Evolutionary conservation across 2,888 invertebrate genomes (phyloP).

Genomic region (Ametastegia equiseti): DNA sequence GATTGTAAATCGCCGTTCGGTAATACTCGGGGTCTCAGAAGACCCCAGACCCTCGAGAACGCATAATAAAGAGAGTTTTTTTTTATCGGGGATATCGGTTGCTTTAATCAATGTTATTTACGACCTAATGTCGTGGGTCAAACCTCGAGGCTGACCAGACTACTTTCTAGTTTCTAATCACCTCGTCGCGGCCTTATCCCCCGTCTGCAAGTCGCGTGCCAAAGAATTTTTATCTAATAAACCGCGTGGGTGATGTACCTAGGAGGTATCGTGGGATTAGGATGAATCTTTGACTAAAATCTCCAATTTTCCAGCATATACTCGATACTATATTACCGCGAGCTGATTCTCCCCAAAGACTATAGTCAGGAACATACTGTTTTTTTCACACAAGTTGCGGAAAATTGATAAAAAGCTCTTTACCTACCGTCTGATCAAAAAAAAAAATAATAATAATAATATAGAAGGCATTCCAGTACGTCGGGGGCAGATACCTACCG

Average conservation of each 20-base stretch:
- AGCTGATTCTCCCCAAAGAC: too few species aligned
- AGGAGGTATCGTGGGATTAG: background rate
- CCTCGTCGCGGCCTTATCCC: constrained; percentile 51
- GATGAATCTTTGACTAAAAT: background rate
- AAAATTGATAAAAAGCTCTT: background rate
- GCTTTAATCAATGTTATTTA: background rate
- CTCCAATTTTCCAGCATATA: background rate
- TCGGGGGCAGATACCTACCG: background rate
- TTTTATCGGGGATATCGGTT: background rate
- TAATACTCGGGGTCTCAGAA: too few species aligned
- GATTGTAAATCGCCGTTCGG: too few species aligned
- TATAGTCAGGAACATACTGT: too few species aligned
- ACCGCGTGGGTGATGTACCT: background rate
- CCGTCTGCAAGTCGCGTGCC: constrained; percentile 11
- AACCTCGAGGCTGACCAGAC: constrained; percentile 55
- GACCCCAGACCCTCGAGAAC: background rate
- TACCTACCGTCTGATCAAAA: background rate
- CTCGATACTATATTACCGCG: too few species aligned
- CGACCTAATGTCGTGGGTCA: background rate
- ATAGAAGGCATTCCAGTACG: background rate
- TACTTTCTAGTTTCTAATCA: constrained; percentile 57
- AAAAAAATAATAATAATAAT: background rate
- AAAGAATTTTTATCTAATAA: constrained; percentile 7
- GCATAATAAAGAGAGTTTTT: background rate
- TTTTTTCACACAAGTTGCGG: too few species aligned